Evolutionary conservation across 2,797 vertebrate species (phyloP), one percentile per base, ranked within the genome.

Genomic region (Picus viridis): DNA sequence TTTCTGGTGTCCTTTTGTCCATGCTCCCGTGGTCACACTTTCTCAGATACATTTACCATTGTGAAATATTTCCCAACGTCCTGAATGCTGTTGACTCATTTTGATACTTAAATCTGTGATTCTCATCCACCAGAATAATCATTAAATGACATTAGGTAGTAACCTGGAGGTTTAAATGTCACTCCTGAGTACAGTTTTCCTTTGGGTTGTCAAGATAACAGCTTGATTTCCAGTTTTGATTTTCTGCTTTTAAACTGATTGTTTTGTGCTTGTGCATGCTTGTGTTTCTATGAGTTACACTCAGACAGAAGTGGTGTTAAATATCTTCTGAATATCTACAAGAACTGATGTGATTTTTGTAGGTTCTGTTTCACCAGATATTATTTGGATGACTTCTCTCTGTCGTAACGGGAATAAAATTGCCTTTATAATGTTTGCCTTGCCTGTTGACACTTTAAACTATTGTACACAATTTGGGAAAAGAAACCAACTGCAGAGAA

Each of bases 321-420:
- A 87, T 83, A 54, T 64, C 19, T 83, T 81, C 43, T 83, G 63
- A 81, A 13, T 78, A 83, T 61, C 36, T 88, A 12, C 62, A 75
- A 76, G 30, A 80, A 78, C 9, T 71, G 23, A 67, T 70, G 45
- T 71, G 64, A 83, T 65, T 94, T 89, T 68, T 83, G 49, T 79
- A 79, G 27, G 10, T 92, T 94, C n/a, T 84, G 1, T 76, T 78
- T 45, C 36, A 12, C 89, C 82, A 93, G 36, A 18, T 86, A 49
- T 67, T 75, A 62, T 15, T 88, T 71, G 64, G 32, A 45, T 92
- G 61, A 64, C 16, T 86, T 91, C 26, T 58, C 9, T 45, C 23
- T 76, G 36, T 84, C 54, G 39, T 58, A 86, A 61, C 6, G 53
- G 15, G 18, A 91, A 92, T 89, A 83, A 94, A 93, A 92, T 68